phyloP scores from a whole-genome alignment of 2,888 invertebrate genomes.

The Macrophya annulata region DNA sequence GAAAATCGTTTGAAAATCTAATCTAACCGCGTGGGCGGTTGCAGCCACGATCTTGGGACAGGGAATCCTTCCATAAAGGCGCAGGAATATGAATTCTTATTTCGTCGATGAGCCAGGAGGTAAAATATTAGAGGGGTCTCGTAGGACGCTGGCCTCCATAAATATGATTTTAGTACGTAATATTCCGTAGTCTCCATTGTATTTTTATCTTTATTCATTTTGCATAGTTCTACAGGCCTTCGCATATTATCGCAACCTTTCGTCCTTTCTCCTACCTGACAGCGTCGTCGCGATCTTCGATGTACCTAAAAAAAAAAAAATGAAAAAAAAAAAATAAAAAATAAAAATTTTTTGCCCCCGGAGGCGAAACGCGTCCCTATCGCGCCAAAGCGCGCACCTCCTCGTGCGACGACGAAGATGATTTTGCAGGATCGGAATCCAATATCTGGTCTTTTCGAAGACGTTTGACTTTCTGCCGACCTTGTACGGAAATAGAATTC shows the following conservation, averaged over 20 bases:
- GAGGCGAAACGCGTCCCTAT: constrained; percentile 47
- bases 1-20: constrained; percentile 49
- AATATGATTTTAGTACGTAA: constrained; percentile 74
- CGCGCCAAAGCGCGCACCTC: constrained; percentile 1
- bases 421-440: constrained; percentile 50
- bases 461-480: constrained; percentile 33
- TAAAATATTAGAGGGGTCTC: constrained; percentile 73
- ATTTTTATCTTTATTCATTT: constrained; percentile 74
- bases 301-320: constrained; percentile 14
- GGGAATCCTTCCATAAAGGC: constrained; percentile 59
- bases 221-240: constrained; percentile 70
- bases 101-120: constrained; percentile 74
- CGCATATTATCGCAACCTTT: constrained; percentile 42
- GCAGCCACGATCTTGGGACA: constrained; percentile 12
- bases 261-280: constrained; percentile 57
- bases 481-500: constrained; percentile 34
- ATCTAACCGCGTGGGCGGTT: constrained; percentile 38
- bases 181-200: constrained; percentile 70
- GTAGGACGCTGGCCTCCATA: constrained; percentile 64
- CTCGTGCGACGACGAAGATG: constrained; percentile 30
- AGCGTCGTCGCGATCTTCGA: constrained; percentile 22
- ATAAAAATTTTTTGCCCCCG: constrained; percentile 49
- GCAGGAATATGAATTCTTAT: constrained; percentile 74
- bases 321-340: constrained; percentile 20
- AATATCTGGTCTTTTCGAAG: constrained; percentile 44